phyloP scores from a whole-genome alignment of 2,797 vertebrate genomes.

The Meriones psammophilus region DNA sequence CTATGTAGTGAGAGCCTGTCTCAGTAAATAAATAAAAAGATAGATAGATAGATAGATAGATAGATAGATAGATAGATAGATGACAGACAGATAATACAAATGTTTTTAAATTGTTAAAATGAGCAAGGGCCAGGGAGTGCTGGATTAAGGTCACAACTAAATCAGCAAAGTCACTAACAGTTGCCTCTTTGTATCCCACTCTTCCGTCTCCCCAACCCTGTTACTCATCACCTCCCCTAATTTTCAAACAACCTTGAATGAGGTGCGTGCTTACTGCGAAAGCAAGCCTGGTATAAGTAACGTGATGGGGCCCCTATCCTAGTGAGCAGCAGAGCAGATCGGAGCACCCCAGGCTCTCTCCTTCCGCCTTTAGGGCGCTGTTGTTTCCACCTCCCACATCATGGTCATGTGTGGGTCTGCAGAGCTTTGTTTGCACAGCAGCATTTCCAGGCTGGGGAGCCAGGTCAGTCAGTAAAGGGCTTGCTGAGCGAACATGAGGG shows the following conservation, averaged over 20 bases:
- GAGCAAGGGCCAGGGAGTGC: not conserved
- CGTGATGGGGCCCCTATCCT: not conserved
- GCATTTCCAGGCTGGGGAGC: not conserved
- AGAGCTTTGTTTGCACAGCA: conserved; percentile 42
- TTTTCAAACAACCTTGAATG: conserved; percentile 28
- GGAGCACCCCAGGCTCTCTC: conserved; percentile 30
- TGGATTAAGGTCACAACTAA: conserved; percentile 35
- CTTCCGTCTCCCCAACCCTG: not conserved
- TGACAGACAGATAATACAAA: no score
- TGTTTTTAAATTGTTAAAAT: not conserved
- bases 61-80: not conserved
- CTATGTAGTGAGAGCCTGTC: not conserved
- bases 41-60: not conserved
- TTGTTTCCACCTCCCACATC: not conserved
- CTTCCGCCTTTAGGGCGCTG: not conserved
- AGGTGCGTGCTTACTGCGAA: conserved; percentile 1
- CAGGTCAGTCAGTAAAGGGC: not conserved
- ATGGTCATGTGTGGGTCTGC: not conserved
- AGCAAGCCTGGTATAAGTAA: not conserved
- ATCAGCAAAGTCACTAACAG: conserved; percentile 27
- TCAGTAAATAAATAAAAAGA: not conserved
- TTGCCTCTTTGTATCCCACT: not conserved
- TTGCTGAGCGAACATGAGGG: not conserved
- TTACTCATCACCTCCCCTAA: not conserved
- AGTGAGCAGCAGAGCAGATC: not conserved